Conservation (phyloP, 2,113 vertebrate genomes). For the Rhynchomys soricoides region DNA sequence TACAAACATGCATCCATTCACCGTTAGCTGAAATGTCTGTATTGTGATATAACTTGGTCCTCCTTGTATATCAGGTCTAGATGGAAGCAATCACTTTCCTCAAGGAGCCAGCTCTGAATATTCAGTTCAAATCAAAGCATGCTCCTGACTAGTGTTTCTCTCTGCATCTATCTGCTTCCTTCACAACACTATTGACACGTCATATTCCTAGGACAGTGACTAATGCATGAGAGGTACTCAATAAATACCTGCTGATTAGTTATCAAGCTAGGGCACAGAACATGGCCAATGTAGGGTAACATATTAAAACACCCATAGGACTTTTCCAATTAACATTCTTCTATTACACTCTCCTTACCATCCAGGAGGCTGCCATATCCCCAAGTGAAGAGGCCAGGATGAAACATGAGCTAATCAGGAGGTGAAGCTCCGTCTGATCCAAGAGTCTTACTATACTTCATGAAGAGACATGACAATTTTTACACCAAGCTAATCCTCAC, state of each 20-base stretch:
- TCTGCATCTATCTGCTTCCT: not conserved
- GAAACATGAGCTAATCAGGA: not conserved
- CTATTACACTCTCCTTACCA: not conserved
- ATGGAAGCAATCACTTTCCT: not conserved
- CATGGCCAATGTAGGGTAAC: not conserved
- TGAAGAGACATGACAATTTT: not conserved
- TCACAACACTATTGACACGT: not conserved
- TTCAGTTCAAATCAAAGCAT: not conserved
- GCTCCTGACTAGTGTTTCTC: not conserved
- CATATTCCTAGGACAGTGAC: not conserved
- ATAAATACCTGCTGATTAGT: constrained; percentile 42
- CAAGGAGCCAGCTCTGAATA: not conserved
- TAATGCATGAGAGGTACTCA: not conserved
- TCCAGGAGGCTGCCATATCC: not conserved
- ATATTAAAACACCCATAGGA: constrained; percentile 37
- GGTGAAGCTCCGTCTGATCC: not conserved
- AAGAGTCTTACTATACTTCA: not conserved
- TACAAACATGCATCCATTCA: not conserved
- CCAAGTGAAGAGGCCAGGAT: not conserved
- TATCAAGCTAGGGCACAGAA: constrained; percentile 11
- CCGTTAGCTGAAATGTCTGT: not conserved
- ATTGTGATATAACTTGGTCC: not conserved
- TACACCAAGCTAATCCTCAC: not conserved
- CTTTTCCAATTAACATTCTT: constrained; percentile 8
- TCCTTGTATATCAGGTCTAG: not conserved